Conservation (phyloP, 2,888 invertebrate genomes). For the Nycteola revayana region DNA sequence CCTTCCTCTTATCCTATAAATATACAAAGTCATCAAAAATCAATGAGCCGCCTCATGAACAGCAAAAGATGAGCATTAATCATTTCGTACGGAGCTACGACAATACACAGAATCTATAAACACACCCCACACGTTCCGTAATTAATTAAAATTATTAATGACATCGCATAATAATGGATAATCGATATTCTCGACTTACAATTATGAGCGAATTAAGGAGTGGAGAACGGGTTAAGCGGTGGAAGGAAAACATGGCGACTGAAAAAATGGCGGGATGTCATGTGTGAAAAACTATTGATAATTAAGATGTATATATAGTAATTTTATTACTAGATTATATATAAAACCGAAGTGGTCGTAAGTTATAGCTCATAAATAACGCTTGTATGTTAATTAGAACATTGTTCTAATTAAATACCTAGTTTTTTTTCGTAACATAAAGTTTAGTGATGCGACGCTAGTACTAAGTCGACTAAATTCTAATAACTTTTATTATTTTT, state of each 20-base stretch:
- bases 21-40: conserved; percentile 48
- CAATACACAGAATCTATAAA: conserved; percentile 40
- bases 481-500: too few relatives aligned
- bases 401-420: too few relatives aligned
- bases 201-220: conserved; percentile 31
- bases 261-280: not conserved
- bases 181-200: conserved; percentile 59
- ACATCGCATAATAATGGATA: conserved; percentile 68
- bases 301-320: too few relatives aligned
- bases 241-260: not conserved
- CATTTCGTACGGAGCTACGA: conserved; percentile 61
- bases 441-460: too few relatives aligned
- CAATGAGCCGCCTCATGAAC: conserved; percentile 62
- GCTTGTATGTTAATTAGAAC: too few relatives aligned
- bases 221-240: conserved; percentile 17
- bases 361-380: too few relatives aligned
- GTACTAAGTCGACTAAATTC: too few relatives aligned
- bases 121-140: conserved; percentile 41
- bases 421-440: too few relatives aligned
- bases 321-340: too few relatives aligned
- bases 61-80: conserved; percentile 62
- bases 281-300: too few relatives aligned
- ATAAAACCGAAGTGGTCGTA: too few relatives aligned
- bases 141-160: conserved; percentile 80
- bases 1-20: conserved; percentile 27